phyloP scores from a whole-genome alignment of 2,113 vertebrate genomes.

The Arizona elegans region DNA sequence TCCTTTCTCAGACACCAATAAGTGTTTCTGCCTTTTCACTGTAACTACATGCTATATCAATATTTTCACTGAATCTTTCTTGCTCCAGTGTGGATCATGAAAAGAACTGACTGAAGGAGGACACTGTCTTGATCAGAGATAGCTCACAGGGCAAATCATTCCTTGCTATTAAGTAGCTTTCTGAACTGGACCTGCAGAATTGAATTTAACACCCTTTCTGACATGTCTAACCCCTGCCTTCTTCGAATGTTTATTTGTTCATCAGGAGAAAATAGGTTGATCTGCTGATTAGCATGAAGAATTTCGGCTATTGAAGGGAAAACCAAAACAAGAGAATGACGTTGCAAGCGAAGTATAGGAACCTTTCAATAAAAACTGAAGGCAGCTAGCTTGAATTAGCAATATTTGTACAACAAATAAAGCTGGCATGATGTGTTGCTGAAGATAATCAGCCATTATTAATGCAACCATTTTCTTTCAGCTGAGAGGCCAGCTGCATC shows the following conservation, averaged over 20 bases:
- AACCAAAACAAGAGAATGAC: background rate
- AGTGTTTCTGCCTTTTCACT: background rate
- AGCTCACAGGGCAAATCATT: background rate
- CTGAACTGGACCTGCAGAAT: background rate
- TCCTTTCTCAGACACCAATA: background rate
- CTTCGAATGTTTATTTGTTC: background rate
- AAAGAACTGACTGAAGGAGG: background rate
- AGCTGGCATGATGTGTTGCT: background rate
- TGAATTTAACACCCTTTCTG: background rate
- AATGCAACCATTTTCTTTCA: background rate
- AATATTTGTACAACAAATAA: background rate
- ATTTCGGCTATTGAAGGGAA: background rate
- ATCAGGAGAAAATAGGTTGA: background rate
- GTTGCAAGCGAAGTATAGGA: background rate
- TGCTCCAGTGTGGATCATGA: background rate
- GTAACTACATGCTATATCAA: background rate
- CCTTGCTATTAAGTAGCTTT: background rate
- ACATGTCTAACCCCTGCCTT: background rate
- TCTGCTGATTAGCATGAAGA: background rate
- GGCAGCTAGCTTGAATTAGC: background rate
- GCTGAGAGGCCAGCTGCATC: background rate
- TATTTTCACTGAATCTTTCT: background rate
- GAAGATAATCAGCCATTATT: background rate
- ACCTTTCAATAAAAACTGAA: background rate
- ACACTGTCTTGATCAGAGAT: background rate